Evolutionary conservation across 1,140 invertebrate genomes (phyloP), one percentile per base, ranked within the genome.

Genomic region (Achatina immaculata): DNA sequence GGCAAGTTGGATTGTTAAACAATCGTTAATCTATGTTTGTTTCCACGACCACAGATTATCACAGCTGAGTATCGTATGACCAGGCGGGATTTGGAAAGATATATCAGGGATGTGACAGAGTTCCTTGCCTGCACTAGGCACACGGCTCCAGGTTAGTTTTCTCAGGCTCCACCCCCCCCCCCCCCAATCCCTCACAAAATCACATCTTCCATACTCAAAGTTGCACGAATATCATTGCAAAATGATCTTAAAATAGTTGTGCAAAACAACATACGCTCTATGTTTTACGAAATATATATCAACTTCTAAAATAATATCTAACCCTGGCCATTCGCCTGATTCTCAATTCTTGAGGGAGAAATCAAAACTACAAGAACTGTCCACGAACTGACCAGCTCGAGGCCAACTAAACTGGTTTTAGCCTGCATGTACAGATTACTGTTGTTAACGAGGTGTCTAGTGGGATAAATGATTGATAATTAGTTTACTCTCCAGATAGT

Each of bases 11-110:
- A n/a, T n/a, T n/a, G n/a, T n/a, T n/a, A n/a, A n/a, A n/a, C n/a
- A n/a, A n/a, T n/a, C n/a, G n/a, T n/a, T n/a, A n/a, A n/a, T n/a
- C n/a, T n/a, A n/a, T n/a, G n/a, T n/a, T n/a, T n/a, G n/a, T n/a
- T n/a, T n/a, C n/a, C n/a, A n/a, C n/a, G n/a, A n/a, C n/a, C n/a
- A 11, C 68, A 80, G 78, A 71, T 80, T n/a, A 51, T 80, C 0
- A 14, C 21, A 31, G 66, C 71, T 28, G 78, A 80, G 38, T 80
- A 80, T 58, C 42, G 78, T 3, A 71, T 80, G 78, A 72, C 40
- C 9, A 69, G 58, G 16, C 36, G 58, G 21, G 48, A 51, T n/a
- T 36, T 42, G 36, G 78, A 80, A 7, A 72, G 72, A n/a, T 14
- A 51, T 21, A 4, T 21, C 9, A 34, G 45, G 28, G 45, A 69